A percentile compares a stretch with the other conserved stretches of the same genome.
phyloP scores from a whole-genome alignment of 2,113 vertebrate genomes.

The Mus musculus region GRCm39 chr13:104608001-104608500 shows the following conservation, averaged over 20 bases:
- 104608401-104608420: slow-evolving; percentile 48
- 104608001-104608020: slow-evolving; percentile 20
- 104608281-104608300: slow-evolving; percentile 47
- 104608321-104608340: slow-evolving; percentile 37
- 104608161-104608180: slow-evolving; percentile 21
- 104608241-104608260: slow-evolving; percentile 52
- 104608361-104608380: slow-evolving; percentile 24
- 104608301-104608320: slow-evolving; percentile 56
- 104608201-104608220: slow-evolving; percentile 59
- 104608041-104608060: neutral
- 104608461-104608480: neutral
- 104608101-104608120: neutral
- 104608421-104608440: neutral
- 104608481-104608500: slow-evolving; percentile 28
- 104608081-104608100: neutral
- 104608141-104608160: neutral
- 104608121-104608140: neutral
- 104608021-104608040: slow-evolving; percentile 20
- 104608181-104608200: slow-evolving; percentile 50
- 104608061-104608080: neutral
- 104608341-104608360: slow-evolving; percentile 55
- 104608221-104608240: slow-evolving; percentile 61
- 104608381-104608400: neutral
- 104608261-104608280: slow-evolving; percentile 67
- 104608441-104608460: neutral